Evolutionary conservation across 2,797 vertebrate genomes (phyloP), one percentile per base, ranked within the genome.

Genomic region (Mastacembelus armatus): DNA sequence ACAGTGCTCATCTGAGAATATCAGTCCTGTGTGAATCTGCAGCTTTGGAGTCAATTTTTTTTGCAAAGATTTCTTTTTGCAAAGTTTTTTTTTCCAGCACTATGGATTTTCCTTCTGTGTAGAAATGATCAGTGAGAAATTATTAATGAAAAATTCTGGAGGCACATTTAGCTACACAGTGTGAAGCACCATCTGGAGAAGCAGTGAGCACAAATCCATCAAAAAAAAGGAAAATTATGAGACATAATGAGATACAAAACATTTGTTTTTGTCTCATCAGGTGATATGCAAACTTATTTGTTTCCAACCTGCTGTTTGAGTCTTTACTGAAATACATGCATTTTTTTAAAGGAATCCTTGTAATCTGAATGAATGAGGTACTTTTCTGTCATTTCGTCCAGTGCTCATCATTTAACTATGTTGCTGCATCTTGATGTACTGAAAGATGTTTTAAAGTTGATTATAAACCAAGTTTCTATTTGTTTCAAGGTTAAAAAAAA

Each of bases 121-220:
- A 51, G 43, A 71, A 27, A 50, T 52, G 1, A 51, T 21, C 0
- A 1, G 51, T 32, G 57, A 38, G 29, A 55, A 19, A 39, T 59
- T 54, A 40, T 64, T 52, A 72, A 76, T 65, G 72, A 44, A 42
- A 58, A 22, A 18, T 72, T 68, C 64, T 57, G 63, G 30, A 59
- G 44, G 43, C 64, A 56, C 39, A 38, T 76, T 80, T 56, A 51
- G 22, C 19, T 10, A 9, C 72, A 11, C 68, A 69, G 78, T 33
- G 68, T n/a, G 33, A 22, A n/a, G 49, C 42, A 27, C 39, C 59
- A 64, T 71, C 60, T 35, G 42, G 19, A 48, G 50, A 29, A 27
- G 19, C 19, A 32, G 9, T 32, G 30, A 32, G 9, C 30, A 32
- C 30, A 32, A 32, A 57, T 60, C 54, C 36, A 45, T 55, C 54